These are phyloP conservation scores for Sceloporus undulatus DNA, from an alignment of 2,113 vertebrate genomes.

Conservation along the genomic window DNA sequence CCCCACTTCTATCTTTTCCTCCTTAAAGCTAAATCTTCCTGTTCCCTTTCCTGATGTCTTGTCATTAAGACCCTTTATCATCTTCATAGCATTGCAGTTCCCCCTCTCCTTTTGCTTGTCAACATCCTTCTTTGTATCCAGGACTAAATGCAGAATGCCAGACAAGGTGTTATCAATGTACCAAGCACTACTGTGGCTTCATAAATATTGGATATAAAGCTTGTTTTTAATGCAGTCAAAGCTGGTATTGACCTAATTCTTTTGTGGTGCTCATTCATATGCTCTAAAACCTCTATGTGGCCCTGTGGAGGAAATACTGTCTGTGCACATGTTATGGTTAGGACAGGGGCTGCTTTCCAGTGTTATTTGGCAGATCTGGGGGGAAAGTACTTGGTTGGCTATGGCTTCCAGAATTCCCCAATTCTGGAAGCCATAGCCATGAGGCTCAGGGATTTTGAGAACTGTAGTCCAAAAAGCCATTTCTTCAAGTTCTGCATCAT, in stretches of 20 bases:
- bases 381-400: too few relatives aligned
- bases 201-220: background rate
- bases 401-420: too few relatives aligned
- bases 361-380: background rate
- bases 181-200: background rate
- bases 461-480: background rate
- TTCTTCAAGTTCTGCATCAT: background rate
- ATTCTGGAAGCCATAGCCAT: background rate
- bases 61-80: background rate
- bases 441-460: background rate
- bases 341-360: background rate
- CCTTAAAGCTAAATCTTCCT: background rate
- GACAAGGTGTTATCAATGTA: background rate
- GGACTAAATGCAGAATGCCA: background rate
- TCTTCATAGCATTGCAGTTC: background rate
- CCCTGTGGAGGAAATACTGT: background rate
- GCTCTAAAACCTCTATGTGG: background rate
- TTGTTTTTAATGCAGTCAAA: slow-evolving; percentile 2
- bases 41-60: background rate
- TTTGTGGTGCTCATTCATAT: background rate
- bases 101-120: background rate
- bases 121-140: background rate
- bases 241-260: slow-evolving; percentile 4
- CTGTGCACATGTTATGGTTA: background rate
- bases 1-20: background rate